Conservation (phyloP, 1,140 invertebrate species). For the Periplaneta americana region DNA sequence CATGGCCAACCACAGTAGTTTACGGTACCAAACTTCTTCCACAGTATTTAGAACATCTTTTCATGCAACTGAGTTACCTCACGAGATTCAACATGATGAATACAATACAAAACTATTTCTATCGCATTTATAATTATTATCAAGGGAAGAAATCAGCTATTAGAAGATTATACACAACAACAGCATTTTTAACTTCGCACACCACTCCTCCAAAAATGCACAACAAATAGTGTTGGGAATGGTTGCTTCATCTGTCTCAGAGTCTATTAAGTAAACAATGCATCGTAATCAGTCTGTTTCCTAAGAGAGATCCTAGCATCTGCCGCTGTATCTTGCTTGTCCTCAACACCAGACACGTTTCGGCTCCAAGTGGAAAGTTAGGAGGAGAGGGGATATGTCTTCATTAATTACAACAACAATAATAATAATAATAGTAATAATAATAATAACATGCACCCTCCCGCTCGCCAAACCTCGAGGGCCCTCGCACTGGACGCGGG, state of each 20-base stretch:
- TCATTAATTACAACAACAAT: constrained; percentile 18
- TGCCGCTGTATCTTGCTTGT: not conserved
- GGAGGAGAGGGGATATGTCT: constrained; percentile 19
- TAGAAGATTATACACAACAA: constrained; percentile 17
- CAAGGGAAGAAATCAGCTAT: constrained; percentile 21
- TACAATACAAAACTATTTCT: constrained; percentile 23
- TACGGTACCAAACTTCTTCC: not conserved
- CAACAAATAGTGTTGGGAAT: constrained; percentile 16
- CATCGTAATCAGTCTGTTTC: constrained; percentile 16
- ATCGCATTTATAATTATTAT: constrained; percentile 14
- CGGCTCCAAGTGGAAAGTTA: not conserved
- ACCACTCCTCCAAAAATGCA: constrained; percentile 21
- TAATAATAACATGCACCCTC: not conserved
- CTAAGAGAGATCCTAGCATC: not conserved
- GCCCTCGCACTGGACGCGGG: not conserved
- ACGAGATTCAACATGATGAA: constrained; percentile 17
- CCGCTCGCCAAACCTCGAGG: not conserved
- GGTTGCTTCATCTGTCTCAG: constrained; percentile 5
- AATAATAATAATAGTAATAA: not conserved
- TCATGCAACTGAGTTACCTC: constrained; percentile 8
- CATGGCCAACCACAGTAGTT: not conserved
- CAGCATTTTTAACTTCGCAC: constrained; percentile 12
- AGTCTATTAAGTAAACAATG: constrained; percentile 14
- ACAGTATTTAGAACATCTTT: constrained; percentile 12
- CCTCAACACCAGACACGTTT: not conserved